Conservation (phyloP, 2,888 invertebrate species). For the Eupithecia inturbata region DNA sequence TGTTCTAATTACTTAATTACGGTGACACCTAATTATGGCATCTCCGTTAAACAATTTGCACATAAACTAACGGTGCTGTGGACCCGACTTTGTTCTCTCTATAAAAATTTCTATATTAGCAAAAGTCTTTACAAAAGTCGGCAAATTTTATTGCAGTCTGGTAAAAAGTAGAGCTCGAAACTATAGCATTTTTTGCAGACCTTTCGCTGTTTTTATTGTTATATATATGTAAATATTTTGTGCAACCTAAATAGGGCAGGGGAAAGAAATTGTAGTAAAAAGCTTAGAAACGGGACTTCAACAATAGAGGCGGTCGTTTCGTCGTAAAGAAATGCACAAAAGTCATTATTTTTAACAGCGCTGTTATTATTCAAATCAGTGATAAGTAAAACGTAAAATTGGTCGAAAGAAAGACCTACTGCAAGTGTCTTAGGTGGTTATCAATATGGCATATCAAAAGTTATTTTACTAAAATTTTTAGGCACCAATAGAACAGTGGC, state of each 20-base stretch:
- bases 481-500: no score
- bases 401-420: neutral
- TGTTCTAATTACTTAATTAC: constrained; percentile 35
- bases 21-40: constrained; percentile 35
- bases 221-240: constrained; percentile 63
- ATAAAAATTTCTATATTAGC: constrained; percentile 78
- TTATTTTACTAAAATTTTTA: no score
- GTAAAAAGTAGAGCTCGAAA: constrained; percentile 79
- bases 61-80: constrained; percentile 55
- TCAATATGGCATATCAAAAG: no score
- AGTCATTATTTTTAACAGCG: constrained; percentile 45
- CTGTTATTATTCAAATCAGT: constrained; percentile 43
- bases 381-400: constrained; percentile 21
- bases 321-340: constrained; percentile 56
- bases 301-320: constrained; percentile 46
- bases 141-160: constrained; percentile 62
- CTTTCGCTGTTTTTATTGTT: constrained; percentile 62
- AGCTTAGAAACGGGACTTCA: constrained; percentile 53
- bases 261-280: constrained; percentile 60
- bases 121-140: constrained; percentile 62
- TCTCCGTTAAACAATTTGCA: constrained; percentile 39
- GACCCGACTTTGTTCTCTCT: constrained; percentile 51
- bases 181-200: constrained; percentile 62
- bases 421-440: no score
- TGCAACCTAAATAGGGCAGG: constrained; percentile 60